These are phyloP conservation scores for Oriolus oriolus DNA, from an alignment of 2,113 vertebrate species.

Conservation along the genomic window DNA sequence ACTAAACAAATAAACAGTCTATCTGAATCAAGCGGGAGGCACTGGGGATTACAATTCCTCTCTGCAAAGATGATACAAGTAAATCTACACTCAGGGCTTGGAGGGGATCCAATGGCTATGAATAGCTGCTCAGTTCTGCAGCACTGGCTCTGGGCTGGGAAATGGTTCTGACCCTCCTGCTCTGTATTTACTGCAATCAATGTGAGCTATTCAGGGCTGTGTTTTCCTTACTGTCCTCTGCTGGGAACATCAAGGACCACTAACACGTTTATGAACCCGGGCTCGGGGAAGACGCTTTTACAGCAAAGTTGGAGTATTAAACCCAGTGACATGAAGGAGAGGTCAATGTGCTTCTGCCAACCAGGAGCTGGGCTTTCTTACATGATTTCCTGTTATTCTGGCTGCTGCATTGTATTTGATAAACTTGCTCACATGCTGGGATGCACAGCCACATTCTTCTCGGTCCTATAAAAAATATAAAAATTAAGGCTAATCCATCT, in stretches of 20 bases:
- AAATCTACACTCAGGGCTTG: constrained; percentile 78
- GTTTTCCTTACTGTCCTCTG: constrained; percentile 79
- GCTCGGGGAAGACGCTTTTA: constrained; percentile 49
- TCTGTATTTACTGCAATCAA: constrained; percentile 75
- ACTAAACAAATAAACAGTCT: constrained; percentile 85
- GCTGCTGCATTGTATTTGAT: not conserved
- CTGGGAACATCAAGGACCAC: constrained; percentile 76
- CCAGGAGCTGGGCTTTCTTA: not conserved
- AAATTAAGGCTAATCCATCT: not conserved
- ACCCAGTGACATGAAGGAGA: constrained; percentile 60
- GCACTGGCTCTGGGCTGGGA: constrained; percentile 67
- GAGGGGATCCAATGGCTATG: constrained; percentile 71
- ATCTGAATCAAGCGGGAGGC: constrained; percentile 73
- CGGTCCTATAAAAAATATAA: not conserved
- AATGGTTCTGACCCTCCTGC: constrained; percentile 75
- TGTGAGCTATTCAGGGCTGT: constrained; percentile 79
- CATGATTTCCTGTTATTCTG: constrained; percentile 23
- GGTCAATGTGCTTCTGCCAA: constrained; percentile 59
- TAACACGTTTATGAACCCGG: constrained; percentile 76
- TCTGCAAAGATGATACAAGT: constrained; percentile 74
- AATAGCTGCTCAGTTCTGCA: constrained; percentile 81
- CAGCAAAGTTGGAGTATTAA: constrained; percentile 53
- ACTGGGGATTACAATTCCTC: constrained; percentile 67
- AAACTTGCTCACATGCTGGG: not conserved
- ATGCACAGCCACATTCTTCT: not conserved